Base-by-base conservation (phyloP, 2,797 vertebrate genomes). In the Tangara arthus region DNA sequence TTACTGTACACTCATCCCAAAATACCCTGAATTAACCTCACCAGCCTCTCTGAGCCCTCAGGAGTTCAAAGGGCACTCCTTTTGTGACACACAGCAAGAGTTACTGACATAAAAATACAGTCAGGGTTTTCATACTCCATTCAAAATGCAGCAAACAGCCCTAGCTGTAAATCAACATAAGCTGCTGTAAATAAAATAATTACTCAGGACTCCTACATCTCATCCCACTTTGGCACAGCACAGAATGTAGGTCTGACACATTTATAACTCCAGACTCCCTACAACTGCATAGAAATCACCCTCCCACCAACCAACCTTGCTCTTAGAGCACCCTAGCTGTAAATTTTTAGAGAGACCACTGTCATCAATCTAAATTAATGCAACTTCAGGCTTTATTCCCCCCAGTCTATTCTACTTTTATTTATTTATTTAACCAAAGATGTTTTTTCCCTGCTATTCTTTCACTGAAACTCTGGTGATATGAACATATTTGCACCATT, bases 401-500 rank as follows among this genome's bases (percentile, higher is more conserved):
- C 24, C 32, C 56, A 50, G 18, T 27, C 50, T 82, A 12, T 24
- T 82, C 68, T 77, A 24, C 26, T 80, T 44, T 44, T 26, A 39
- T 81, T 75, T 70, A 41, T 63, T 75, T 49, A 44, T 77, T 66
- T 66, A 59, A 69, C 27, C 15, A 52, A 71, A 66, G 9, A 35
- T 22, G 2, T 1, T 20, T 82, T 41, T n/a, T 11, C 10, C 37
- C n/a, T 55, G 26, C 68, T 82, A 1, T 56, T 84, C 6, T 76
- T 72, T 44, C 69, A 65, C 27, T 44, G 47, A 59, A 75, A n/a
- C 19, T 37, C 79, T 20, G 6, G 15, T 30, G n/a, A 52, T 44
- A 63, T 0, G 6, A 79, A 55, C 2, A 9, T 16, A 75, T 11
- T 64, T 39, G 27, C 19, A 53, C 28, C 6, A 0, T 15, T 49